Conservation (phyloP, 2,888 invertebrate species). For the Epicampocera succincta region DNA sequence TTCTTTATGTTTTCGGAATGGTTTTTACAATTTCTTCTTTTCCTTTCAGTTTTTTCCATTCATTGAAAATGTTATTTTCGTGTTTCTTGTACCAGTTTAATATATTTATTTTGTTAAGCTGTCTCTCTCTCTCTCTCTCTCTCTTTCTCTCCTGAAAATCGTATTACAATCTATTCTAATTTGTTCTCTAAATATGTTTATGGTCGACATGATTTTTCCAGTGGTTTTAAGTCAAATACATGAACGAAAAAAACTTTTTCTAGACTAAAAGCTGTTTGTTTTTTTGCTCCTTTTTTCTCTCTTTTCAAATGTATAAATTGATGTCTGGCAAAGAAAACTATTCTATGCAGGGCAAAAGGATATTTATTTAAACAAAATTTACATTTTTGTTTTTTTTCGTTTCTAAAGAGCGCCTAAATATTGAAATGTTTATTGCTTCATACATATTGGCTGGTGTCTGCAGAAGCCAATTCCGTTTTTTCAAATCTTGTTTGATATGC, state of each 20-base stretch:
- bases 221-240: neutral
- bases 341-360: too few species aligned
- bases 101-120: neutral
- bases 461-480: slow-evolving; percentile 3
- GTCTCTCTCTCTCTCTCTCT: too few species aligned
- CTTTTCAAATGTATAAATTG: neutral
- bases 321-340: neutral
- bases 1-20: neutral
- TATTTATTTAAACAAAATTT: too few species aligned
- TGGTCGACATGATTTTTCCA: neutral
- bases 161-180: slow-evolving; percentile 37
- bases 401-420: too few species aligned
- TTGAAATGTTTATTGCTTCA: slow-evolving; percentile 3
- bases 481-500: slow-evolving; percentile 13
- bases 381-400: neutral
- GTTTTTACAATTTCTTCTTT: neutral
- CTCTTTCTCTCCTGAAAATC: slow-evolving; percentile 23
- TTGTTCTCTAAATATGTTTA: slow-evolving; percentile 47
- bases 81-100: neutral
- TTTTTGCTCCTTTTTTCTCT: too few species aligned
- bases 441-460: neutral
- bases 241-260: neutral
- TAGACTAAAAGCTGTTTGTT: too few species aligned
- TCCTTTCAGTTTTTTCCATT: slow-evolving; percentile 2
- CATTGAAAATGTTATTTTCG: neutral